Percentiles rank a stretch among this genome's conserved stretches.
Evolutionary conservation across 1,140 invertebrate species (phyloP).

Genomic region (Trichonephila clavipes): DNA sequence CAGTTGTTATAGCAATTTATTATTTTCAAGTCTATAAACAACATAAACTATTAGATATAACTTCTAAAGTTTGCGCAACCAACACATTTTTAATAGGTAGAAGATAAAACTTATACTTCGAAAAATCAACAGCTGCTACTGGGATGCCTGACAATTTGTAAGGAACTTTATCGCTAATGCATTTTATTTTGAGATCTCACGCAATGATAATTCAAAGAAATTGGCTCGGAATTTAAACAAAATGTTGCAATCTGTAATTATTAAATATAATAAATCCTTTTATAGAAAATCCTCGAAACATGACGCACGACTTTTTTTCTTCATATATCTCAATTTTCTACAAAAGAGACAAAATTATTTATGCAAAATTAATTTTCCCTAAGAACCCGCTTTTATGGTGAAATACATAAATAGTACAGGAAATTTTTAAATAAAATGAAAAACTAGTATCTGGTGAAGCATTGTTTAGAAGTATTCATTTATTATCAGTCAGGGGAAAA

Average conservation of each 20-base stretch:
- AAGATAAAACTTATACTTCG: too few relatives aligned
- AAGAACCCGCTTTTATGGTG: background rate
- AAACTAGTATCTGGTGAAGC: background rate
- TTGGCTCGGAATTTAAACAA: background rate
- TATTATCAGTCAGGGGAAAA: background rate
- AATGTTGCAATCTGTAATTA: background rate
- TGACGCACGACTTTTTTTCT: background rate
- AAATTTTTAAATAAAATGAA: background rate
- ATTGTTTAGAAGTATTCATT: background rate
- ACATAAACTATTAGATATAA: too few relatives aligned
- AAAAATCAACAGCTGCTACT: too few relatives aligned
- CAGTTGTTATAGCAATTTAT: too few relatives aligned
- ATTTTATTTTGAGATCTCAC: background rate
- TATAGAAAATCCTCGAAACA: background rate
- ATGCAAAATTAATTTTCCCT: background rate
- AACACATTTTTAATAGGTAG: too few relatives aligned
- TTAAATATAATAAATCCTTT: background rate
- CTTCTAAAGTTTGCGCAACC: too few relatives aligned
- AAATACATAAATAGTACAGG: too few relatives aligned
- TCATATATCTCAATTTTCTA: background rate
- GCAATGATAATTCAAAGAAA: background rate
- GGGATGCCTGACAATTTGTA: too few relatives aligned
- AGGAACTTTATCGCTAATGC: too few relatives aligned
- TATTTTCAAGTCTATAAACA: too few relatives aligned
- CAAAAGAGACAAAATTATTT: background rate